Base-by-base conservation (phyloP, 2,113 vertebrate species). In the Echinops telfairi region DNA sequence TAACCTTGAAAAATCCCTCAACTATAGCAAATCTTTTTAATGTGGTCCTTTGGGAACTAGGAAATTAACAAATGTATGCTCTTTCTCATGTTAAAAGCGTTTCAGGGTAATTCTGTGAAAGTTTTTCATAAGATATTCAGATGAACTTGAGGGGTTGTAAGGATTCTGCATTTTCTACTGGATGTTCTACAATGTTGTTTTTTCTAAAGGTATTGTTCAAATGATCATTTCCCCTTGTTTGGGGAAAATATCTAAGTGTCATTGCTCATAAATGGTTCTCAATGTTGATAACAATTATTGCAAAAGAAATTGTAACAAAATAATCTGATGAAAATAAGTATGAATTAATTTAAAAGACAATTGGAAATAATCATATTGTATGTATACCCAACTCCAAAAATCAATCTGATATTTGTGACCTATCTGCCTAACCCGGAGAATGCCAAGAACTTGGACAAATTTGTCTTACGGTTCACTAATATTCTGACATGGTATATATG, bases 1-100 rank as follows among this genome's bases (percentile, higher is more conserved):
- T 92, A 94, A 94, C 62, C 91, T 92, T 95, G 62, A 75, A 92
- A 92, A 92, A 82, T 75, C 75, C 29, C 75, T 83, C 23, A 93
- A 71, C 57, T 85, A 22, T 53, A 66, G 38, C 70, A 76, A 76
- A 77, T 86, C 60, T 64, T 89, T 90, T 83, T 93, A 93, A 94
- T 92, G 20, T 87, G 47, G 33, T 29, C 31, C 62, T 33, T 80
- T 85, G 40, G 19, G 93, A 79, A 85, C 73, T 80, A 85, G 27
- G 62, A 91, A 94, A 86, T 94, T 90, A 94, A 20, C 22, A 82
- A 73, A 15, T 85, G 15, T 29, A 12, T 90, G 14, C 43, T 83
- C 22, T 83, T 91, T 89, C 53, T 84, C 5, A 23, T 36, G 11
- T 58, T 92, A 58, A 92, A 91, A 96, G 81, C 93, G 47, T 57